Conservation (phyloP, 2,113 vertebrate genomes). For the Bothrops jararaca region DNA sequence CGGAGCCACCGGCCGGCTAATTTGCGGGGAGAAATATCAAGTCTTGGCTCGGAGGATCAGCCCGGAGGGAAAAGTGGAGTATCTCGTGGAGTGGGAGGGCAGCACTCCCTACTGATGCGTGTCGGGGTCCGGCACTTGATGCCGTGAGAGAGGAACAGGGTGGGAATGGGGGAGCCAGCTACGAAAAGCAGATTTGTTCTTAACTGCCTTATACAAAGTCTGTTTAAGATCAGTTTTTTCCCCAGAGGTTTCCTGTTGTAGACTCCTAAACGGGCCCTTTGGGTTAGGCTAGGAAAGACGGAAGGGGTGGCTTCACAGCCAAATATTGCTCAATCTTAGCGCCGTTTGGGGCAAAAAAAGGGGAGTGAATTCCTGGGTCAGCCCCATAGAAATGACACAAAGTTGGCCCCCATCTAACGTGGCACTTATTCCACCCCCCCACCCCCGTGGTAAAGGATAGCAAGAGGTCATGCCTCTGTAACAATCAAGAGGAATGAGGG, state of each 20-base stretch:
- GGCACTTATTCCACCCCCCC: neutral
- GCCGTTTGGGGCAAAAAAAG: neutral
- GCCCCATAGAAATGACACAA: neutral
- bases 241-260: neutral
- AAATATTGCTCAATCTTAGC: neutral
- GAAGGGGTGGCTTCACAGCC: neutral
- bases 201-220: neutral
- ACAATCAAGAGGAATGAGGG: neutral
- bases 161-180: neutral
- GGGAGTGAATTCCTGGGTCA: neutral
- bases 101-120: slow-evolving; percentile 84
- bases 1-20: slow-evolving; percentile 83
- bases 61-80: slow-evolving; percentile 88
- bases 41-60: slow-evolving; percentile 90
- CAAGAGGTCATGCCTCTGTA: neutral
- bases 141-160: neutral
- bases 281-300: neutral
- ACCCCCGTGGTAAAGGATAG: neutral
- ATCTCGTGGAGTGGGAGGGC: slow-evolving; percentile 95
- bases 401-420: neutral
- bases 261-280: neutral
- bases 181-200: neutral
- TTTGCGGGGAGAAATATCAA: slow-evolving; percentile 90
- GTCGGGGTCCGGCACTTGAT: rapidly evolving
- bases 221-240: neutral